phyloP scores from a whole-genome alignment of 92 coral and sea anemone species.

The Porites rus region DNA sequence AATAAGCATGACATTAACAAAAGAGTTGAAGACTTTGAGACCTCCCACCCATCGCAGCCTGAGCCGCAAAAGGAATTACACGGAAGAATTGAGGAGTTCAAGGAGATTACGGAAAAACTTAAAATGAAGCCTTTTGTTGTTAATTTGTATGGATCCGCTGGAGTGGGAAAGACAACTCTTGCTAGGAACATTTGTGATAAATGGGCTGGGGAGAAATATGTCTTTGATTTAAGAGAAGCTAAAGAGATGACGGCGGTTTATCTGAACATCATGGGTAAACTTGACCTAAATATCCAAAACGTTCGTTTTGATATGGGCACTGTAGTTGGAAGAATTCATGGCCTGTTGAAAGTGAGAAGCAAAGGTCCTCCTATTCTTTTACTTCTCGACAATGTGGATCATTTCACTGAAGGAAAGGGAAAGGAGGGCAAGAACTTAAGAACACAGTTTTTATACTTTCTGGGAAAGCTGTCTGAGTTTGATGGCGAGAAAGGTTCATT shows the following conservation, averaged over 20 bases:
- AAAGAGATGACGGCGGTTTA: constrained; percentile 39
- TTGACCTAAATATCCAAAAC: constrained; percentile 14
- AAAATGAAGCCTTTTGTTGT: constrained; percentile 30
- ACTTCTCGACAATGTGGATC: constrained; percentile 73
- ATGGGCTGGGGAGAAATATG: constrained; percentile 1
- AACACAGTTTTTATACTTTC: background rate
- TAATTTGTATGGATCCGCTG: constrained; percentile 72
- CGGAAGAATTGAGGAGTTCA: constrained; percentile 62
- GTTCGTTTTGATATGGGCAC: background rate
- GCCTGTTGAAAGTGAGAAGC: background rate
- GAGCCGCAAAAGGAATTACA: constrained; percentile 19
- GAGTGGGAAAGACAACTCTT: constrained; percentile 79
- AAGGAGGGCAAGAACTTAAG: constrained; percentile 16
- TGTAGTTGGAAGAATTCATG: constrained; percentile 21
- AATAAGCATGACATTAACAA: constrained; percentile 30
- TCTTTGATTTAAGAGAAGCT: constrained; percentile 51
- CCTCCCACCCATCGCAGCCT: constrained; percentile 11
- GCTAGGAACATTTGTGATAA: constrained; percentile 44
- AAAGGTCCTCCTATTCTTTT: constrained; percentile 35
- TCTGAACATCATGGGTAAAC: constrained; percentile 17
- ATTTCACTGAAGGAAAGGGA: constrained; percentile 12
- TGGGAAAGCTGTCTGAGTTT: background rate
- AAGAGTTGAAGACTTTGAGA: constrained; percentile 12
- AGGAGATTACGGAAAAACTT: constrained; percentile 28
- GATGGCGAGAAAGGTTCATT: background rate